A percentile compares a stretch with the other conserved stretches of the same genome.
Evolutionary conservation across 2,113 vertebrate species (phyloP).

Genomic region (Otis tarda): DNA sequence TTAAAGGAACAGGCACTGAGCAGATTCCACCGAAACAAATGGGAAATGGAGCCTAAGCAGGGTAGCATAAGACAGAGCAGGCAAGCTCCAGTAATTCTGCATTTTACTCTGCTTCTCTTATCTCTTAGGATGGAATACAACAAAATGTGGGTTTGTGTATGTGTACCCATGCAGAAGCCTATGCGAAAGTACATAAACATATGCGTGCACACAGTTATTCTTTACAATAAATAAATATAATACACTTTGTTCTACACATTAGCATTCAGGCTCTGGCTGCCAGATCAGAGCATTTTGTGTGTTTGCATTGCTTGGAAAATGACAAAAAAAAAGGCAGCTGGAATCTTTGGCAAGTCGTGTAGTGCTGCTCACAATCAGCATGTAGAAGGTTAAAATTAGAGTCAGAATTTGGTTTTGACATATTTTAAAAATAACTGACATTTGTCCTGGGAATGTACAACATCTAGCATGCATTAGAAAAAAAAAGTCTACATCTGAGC

Average conservation of each 20-base stretch:
- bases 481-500: not conserved
- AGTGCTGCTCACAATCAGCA: conserved; percentile 5
- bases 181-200: not conserved
- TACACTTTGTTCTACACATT: not conserved
- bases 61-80: not conserved
- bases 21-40: not conserved
- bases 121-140: not conserved
- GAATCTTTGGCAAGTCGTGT: not conserved
- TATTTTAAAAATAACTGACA: conserved; percentile 62
- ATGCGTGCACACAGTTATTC: not conserved
- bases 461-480: not conserved
- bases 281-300: not conserved
- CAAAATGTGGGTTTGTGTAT: not conserved
- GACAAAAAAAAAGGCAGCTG: conserved; percentile 23
- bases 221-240: not conserved
- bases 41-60: not conserved
- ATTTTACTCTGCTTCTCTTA: not conserved
- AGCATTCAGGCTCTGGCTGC: not conserved
- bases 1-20: not conserved
- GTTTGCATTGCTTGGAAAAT: conserved; percentile 11
- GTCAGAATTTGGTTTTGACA: conserved; percentile 9
- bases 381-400: conserved; percentile 60
- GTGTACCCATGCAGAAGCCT: not conserved
- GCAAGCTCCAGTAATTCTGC: not conserved
- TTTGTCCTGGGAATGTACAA: conserved; percentile 47